These are phyloP conservation scores for Eulithis testata DNA, from an alignment of 2,888 invertebrate genomes.

Conservation along the genomic window DNA sequence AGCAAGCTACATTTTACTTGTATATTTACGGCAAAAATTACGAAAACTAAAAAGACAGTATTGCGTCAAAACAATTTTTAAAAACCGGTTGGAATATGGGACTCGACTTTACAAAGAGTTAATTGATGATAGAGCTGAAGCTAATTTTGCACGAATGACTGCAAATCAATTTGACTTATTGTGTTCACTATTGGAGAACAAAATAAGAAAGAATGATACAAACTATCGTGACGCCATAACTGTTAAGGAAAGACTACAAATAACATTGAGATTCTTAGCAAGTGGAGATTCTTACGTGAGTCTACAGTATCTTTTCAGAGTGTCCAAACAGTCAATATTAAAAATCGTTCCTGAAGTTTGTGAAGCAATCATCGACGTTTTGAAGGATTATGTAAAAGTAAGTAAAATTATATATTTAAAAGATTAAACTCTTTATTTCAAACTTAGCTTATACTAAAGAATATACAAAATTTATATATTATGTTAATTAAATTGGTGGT, in stretches of 20 bases:
- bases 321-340: constrained; percentile 41
- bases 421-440: no score
- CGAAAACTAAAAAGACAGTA: constrained; percentile 2
- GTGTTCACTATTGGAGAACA: constrained; percentile 41
- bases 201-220: constrained; percentile 33
- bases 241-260: constrained; percentile 40
- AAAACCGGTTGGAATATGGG: constrained; percentile 23
- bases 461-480: no score
- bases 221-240: constrained; percentile 42
- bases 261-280: constrained; percentile 42
- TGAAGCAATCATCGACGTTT: constrained; percentile 38
- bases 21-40: not conserved
- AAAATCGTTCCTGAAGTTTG: constrained; percentile 42
- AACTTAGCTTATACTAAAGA: no score
- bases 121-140: constrained; percentile 22
- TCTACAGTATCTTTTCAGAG: constrained; percentile 1
- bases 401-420: constrained; percentile 23
- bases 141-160: constrained; percentile 43
- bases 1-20: constrained; percentile 2
- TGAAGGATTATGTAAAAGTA: constrained; percentile 42
- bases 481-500: no score
- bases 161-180: constrained; percentile 40
- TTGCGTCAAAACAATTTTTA: not conserved
- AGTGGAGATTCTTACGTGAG: constrained; percentile 44
- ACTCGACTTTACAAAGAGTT: constrained; percentile 16